Conservation (phyloP, 2,113 vertebrate genomes). For the Chaetura pelagica region DNA sequence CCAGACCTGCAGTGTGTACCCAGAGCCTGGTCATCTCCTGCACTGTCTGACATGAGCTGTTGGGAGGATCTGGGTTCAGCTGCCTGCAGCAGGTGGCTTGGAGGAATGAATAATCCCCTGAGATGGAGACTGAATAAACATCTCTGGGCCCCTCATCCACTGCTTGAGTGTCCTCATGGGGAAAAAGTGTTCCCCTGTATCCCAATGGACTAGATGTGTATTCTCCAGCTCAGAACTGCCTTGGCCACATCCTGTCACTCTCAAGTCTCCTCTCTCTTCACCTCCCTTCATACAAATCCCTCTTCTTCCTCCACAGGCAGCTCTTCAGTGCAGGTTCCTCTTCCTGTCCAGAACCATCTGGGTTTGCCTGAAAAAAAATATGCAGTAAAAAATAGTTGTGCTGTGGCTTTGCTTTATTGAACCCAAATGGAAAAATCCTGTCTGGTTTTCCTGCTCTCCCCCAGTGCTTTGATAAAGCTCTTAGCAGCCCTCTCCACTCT, state of each 20-base stretch:
- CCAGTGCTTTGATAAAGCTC: not conserved
- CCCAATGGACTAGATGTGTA: accelerated
- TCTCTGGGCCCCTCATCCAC: not conserved
- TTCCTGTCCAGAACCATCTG: not conserved
- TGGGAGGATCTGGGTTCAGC: not conserved
- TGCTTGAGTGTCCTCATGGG: not conserved
- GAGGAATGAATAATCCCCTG: not conserved
- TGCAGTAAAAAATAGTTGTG: not conserved
- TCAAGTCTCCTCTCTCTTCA: not conserved
- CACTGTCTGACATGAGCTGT: not conserved
- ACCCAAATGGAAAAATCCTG: not conserved
- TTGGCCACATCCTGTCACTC: not conserved
- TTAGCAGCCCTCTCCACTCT: not conserved
- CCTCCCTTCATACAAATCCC: not conserved
- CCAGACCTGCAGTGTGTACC: not conserved
- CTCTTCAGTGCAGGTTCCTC: not conserved
- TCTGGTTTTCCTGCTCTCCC: not conserved
- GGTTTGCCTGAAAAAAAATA: not conserved
- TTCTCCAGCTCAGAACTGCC: not conserved
- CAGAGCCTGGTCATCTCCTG: not conserved
- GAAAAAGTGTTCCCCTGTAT: not conserved
- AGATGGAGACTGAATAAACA: not conserved
- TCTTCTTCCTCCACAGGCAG: not conserved
- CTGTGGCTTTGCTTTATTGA: slow-evolving; percentile 22
- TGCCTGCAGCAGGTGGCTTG: not conserved